These are phyloP conservation scores for Parnassius apollo DNA, from an alignment of 2,888 invertebrate species.

Conservation along the genomic window DNA sequence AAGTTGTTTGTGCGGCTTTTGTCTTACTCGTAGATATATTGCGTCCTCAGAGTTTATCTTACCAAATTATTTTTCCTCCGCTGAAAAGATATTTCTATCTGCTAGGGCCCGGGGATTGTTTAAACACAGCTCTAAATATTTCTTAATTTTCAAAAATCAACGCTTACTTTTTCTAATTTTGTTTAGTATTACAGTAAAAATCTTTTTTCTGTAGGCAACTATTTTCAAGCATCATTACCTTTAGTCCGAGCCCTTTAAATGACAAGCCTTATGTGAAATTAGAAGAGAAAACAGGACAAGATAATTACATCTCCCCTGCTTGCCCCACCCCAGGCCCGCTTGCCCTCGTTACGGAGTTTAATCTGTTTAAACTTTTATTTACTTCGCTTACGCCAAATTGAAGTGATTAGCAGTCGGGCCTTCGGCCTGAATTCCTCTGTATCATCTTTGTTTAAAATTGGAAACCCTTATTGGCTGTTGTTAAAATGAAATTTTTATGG, in stretches of 20 bases:
- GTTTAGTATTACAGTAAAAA: neutral
- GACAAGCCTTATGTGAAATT: constrained; percentile 69
- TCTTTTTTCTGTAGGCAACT: neutral
- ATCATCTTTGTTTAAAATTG: constrained; percentile 37
- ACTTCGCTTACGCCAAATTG: constrained; percentile 66
- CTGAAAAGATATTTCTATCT: neutral
- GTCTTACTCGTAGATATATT: too few relatives aligned
- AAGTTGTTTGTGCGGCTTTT: too few relatives aligned
- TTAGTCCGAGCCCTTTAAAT: constrained; percentile 44
- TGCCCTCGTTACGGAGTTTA: constrained; percentile 69
- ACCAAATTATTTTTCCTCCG: neutral
- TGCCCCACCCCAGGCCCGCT: constrained; percentile 37
- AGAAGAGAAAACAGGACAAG: constrained; percentile 77
- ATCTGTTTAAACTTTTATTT: constrained; percentile 79
- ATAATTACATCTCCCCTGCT: constrained; percentile 61
- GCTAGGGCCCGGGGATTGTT: too few relatives aligned
- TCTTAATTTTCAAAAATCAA: too few relatives aligned
- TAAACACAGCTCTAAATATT: too few relatives aligned
- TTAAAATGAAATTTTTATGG: constrained; percentile 19
- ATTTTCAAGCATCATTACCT: constrained; percentile 18
- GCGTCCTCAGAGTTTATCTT: too few relatives aligned
- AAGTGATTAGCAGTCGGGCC: constrained; percentile 61
- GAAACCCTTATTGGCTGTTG: constrained; percentile 21
- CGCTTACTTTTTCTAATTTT: too few relatives aligned
- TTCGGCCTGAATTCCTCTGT: constrained; percentile 47